phyloP scores from a whole-genome alignment of 92 coral and sea anemone species.

The Anthopleura xanthogrammica region DNA sequence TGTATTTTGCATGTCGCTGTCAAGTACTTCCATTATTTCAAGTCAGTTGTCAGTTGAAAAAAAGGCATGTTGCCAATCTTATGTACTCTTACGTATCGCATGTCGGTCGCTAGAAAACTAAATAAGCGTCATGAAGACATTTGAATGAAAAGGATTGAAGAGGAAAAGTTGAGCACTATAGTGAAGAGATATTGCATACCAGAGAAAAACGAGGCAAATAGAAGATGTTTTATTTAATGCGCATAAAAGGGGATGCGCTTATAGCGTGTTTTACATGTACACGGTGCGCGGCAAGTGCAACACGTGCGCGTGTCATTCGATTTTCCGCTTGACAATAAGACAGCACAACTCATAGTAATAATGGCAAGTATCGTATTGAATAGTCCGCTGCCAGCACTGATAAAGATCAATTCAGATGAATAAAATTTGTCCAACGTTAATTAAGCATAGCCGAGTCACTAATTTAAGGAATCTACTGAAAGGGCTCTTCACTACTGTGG shows the following conservation, averaged over 20 bases:
- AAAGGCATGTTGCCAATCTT: no score
- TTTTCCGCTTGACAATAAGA: background rate
- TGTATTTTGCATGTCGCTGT: no score
- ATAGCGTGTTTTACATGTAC: background rate
- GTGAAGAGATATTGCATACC: no score
- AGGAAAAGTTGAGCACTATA: no score
- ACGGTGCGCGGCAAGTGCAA: background rate
- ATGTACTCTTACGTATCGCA: no score
- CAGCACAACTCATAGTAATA: background rate
- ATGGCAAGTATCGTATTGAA: background rate
- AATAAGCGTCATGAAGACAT: no score
- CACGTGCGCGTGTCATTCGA: background rate
- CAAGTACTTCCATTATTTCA: no score
- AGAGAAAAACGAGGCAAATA: background rate
- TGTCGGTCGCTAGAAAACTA: no score
- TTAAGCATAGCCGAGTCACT: slow-evolving; percentile 12
- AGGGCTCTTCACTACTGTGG: background rate
- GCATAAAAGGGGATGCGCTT: background rate
- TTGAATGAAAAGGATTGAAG: no score
- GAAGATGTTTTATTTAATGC: background rate
- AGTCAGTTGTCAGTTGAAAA: no score
- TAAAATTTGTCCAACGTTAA: slow-evolving; percentile 7
- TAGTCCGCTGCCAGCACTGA: slow-evolving; percentile 5
- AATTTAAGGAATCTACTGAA: background rate
- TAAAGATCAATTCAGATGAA: slow-evolving; percentile 15